These are phyloP conservation scores for Protosalanx chinensis DNA, from an alignment of 2,797 vertebrate genomes.

Conservation along the genomic window DNA sequence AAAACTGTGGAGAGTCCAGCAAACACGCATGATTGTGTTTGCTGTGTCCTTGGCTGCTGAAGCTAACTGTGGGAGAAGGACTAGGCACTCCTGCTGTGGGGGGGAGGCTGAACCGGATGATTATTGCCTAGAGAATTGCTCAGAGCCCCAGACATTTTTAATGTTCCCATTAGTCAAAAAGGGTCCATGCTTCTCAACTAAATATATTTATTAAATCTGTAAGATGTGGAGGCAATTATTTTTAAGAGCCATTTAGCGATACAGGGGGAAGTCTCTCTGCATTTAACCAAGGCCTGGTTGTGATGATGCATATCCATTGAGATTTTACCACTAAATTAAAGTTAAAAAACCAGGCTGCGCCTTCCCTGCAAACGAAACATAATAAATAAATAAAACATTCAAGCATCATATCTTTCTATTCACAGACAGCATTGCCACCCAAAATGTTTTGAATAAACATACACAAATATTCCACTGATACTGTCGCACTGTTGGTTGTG, in stretches of 20 bases:
- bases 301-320: slow-evolving; percentile 58
- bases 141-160: slow-evolving; percentile 23
- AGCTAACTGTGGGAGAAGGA: neutral
- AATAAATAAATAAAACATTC: slow-evolving; percentile 14
- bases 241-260: slow-evolving; percentile 56
- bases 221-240: slow-evolving; percentile 61
- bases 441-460: slow-evolving; percentile 22
- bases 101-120: slow-evolving; percentile 10
- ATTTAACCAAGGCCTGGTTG: slow-evolving; percentile 39
- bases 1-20: neutral
- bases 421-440: slow-evolving; percentile 23
- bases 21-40: neutral
- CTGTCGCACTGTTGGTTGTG: slow-evolving; percentile 2
- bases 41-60: neutral
- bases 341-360: slow-evolving; percentile 16
- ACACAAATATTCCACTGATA: slow-evolving; percentile 30
- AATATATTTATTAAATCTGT: slow-evolving; percentile 60
- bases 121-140: slow-evolving; percentile 35
- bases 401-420: slow-evolving; percentile 41
- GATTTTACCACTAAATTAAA: slow-evolving; percentile 39
- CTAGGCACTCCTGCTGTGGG: slow-evolving; percentile 12
- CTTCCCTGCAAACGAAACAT: slow-evolving; percentile 12
- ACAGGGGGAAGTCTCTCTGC: slow-evolving; percentile 48
- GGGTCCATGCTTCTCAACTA: slow-evolving; percentile 42
- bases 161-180: slow-evolving; percentile 52